Conservation (phyloP, 2,888 invertebrate genomes). For the Octonoba sinensis region DNA sequence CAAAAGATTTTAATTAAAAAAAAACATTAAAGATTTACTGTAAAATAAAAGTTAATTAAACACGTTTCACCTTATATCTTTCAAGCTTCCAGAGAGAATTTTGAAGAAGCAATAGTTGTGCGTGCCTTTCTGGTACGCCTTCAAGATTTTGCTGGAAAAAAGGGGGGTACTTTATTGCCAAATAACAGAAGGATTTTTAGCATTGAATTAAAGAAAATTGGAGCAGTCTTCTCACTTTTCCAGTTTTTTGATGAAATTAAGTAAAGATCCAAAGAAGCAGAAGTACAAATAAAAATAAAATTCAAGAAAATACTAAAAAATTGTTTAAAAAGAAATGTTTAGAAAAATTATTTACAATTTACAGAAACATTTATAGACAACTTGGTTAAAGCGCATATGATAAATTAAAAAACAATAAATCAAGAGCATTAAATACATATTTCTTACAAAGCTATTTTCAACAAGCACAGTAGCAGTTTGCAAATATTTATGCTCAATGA, state of each 20-base stretch:
- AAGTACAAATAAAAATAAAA: no score
- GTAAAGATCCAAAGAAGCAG: no score
- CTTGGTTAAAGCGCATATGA: no score
- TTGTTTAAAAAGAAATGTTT: no score
- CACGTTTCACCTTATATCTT: constrained; percentile 71
- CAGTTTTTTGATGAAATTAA: not conserved
- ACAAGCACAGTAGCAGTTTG: no score
- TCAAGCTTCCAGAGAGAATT: constrained; percentile 79
- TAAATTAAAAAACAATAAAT: no score
- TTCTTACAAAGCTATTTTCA: no score
- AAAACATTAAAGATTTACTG: not conserved
- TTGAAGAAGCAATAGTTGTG: constrained; percentile 76
- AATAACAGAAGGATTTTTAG: not conserved
- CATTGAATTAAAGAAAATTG: not conserved
- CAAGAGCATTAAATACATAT: no score
- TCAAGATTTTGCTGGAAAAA: constrained; percentile 52
- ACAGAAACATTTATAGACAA: no score
- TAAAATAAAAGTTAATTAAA: not conserved
- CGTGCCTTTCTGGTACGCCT: constrained; percentile 72
- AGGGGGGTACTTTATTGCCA: not conserved
- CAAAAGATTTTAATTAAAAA: not conserved
- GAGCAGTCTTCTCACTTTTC: not conserved
- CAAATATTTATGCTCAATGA: no score
- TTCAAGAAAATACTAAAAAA: no score
- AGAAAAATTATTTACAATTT: no score